These are phyloP conservation scores for Eudemis profundana DNA, from an alignment of 2,888 invertebrate species.

Conservation along the genomic window DNA sequence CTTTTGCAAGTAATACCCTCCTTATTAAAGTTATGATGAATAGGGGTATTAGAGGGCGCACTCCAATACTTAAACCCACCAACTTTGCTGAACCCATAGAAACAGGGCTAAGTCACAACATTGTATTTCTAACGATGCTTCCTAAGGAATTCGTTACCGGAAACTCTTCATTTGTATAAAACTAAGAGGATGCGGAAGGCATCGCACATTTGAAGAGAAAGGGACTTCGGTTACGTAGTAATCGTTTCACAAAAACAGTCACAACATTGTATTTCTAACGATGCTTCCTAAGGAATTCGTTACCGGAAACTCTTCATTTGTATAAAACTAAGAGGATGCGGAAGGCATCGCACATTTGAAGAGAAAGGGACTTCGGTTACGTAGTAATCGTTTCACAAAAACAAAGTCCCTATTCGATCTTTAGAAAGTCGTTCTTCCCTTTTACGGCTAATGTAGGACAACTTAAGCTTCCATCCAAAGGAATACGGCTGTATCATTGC, in stretches of 20 bases:
- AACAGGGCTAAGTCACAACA: no score
- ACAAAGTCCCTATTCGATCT: constrained; percentile 44
- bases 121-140: no score
- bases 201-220: constrained; percentile 5
- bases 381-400: constrained; percentile 55
- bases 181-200: background rate
- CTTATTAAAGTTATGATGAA: no score
- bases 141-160: no score
- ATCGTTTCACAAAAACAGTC: constrained; percentile 56
- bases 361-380: constrained; percentile 24
- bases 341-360: background rate
- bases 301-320: no score
- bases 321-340: background rate
- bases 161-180: no score
- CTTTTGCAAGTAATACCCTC: no score
- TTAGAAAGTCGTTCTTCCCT: constrained; percentile 63
- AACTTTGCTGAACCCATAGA: no score
- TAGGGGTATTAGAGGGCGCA: no score
- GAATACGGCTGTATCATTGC: background rate
- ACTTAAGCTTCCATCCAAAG: constrained; percentile 26
- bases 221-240: constrained; percentile 40
- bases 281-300: no score
- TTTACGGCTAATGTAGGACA: constrained; percentile 51
- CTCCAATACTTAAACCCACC: no score
- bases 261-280: no score